Conservation (phyloP, 2,888 invertebrate species). For the Minunthozetes semirufus region DNA sequence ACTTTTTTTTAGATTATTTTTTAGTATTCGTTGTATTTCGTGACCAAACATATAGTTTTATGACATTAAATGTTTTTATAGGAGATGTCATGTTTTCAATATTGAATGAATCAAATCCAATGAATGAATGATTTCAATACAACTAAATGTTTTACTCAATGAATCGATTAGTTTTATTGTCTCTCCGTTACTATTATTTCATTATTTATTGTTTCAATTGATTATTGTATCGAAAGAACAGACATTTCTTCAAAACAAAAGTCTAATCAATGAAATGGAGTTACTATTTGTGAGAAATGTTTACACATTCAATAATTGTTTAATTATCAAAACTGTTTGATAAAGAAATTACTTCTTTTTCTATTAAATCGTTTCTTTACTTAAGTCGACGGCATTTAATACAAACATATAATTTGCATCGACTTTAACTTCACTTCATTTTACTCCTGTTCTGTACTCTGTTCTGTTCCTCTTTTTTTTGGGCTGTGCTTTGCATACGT, state of each 20-base stretch:
- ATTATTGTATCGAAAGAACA: neutral
- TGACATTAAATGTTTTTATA: neutral
- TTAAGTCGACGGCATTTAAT: neutral
- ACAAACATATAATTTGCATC: conserved; percentile 28
- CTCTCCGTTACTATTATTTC: neutral
- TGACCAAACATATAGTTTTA: conserved; percentile 8
- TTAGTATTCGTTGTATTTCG: conserved; percentile 11
- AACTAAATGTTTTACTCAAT: neutral
- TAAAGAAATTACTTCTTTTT: neutral
- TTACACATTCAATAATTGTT: conserved; percentile 12
- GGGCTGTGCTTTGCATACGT: neutral
- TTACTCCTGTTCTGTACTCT: neutral
- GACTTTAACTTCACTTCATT: neutral
- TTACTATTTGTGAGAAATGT: neutral
- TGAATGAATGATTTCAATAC: neutral
- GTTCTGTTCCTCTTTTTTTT: neutral
- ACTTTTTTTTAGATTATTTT: conserved; percentile 26
- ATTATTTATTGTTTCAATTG: neutral
- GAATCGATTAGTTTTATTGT: neutral
- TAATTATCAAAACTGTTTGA: conserved; percentile 14
- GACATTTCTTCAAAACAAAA: no score
- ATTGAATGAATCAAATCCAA: neutral
- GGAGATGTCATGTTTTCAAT: conserved; percentile 18
- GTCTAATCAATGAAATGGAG: neutral
- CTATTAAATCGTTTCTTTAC: neutral